Evolutionary conservation across 2,113 vertebrate genomes (phyloP).

Genomic region (Athene cunicularia): DNA sequence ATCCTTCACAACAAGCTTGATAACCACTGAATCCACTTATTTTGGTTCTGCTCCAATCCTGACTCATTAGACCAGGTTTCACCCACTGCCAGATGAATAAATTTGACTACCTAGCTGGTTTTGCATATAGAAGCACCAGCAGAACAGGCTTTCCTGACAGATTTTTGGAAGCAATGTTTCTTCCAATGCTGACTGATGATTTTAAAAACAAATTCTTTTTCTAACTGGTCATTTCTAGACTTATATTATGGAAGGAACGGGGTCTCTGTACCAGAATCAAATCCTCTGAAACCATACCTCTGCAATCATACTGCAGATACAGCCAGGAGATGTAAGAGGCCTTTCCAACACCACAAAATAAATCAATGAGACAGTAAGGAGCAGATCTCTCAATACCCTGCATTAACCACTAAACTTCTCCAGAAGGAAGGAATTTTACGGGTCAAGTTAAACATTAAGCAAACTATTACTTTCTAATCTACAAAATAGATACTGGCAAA

Average conservation of each 20-base stretch:
- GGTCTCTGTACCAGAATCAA: neutral
- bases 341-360: neutral
- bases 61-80: neutral
- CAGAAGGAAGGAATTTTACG: neutral
- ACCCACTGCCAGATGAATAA: neutral
- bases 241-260: neutral
- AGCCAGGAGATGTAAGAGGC: neutral
- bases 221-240: neutral
- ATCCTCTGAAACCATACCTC: neutral
- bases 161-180: neutral
- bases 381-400: neutral
- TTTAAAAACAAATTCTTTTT: neutral
- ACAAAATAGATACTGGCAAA: neutral
- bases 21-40: neutral
- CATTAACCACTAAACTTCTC: neutral
- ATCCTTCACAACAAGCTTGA: neutral
- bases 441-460: conserved; percentile 16
- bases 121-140: neutral
- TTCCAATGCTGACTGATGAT: neutral
- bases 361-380: neutral
- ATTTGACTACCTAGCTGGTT: neutral
- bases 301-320: neutral
- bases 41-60: neutral
- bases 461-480: neutral
- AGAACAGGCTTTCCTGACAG: neutral